A percentile compares a stretch with the other conserved stretches of the same genome.
phyloP scores from a whole-genome alignment of 2,888 invertebrate species.

The Elgonia sp. region DNA sequence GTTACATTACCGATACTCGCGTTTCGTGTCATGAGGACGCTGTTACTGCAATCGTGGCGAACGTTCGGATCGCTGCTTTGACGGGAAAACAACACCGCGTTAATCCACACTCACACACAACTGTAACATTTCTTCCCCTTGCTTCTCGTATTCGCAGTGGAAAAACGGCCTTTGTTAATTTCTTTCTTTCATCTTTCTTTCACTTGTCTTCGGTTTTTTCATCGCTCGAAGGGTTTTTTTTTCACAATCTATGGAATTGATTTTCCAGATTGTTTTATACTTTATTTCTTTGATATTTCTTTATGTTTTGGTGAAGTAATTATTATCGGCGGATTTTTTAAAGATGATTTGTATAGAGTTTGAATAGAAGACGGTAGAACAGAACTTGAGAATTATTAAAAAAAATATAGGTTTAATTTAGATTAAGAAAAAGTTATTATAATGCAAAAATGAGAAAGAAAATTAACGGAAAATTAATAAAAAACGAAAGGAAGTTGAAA shows the following conservation, averaged over 20 bases:
- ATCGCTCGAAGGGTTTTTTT: conserved; percentile 51
- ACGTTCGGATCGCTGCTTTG: conserved; percentile 79
- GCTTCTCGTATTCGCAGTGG: not conserved
- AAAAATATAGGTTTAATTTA: too few species aligned
- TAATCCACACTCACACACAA: conserved; percentile 64
- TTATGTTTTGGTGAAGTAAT: conserved; percentile 1
- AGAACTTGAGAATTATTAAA: not conserved
- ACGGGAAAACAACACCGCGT: conserved; percentile 81
- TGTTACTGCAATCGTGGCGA: conserved; percentile 86
- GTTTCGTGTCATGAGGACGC: conserved; percentile 85
- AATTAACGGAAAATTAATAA: too few species aligned
- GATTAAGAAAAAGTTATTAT: too few species aligned
- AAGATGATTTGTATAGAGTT: not conserved
- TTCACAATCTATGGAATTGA: conserved; percentile 45
- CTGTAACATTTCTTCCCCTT: conserved; percentile 19
- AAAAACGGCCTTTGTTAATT: conserved; percentile 15
- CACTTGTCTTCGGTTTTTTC: conserved; percentile 48
- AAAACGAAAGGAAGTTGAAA: too few species aligned
- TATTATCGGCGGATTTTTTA: conserved; percentile 9
- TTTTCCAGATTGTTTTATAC: conserved; percentile 17
- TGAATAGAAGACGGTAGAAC: not conserved
- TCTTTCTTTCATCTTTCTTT: conserved; percentile 66
- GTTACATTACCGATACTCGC: conserved; percentile 87
- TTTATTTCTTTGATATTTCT: conserved; percentile 2
- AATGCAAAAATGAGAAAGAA: too few species aligned